Evolutionary conservation across 2,113 vertebrate genomes (phyloP).

Genomic region (Dasyprocta punctata): DNA sequence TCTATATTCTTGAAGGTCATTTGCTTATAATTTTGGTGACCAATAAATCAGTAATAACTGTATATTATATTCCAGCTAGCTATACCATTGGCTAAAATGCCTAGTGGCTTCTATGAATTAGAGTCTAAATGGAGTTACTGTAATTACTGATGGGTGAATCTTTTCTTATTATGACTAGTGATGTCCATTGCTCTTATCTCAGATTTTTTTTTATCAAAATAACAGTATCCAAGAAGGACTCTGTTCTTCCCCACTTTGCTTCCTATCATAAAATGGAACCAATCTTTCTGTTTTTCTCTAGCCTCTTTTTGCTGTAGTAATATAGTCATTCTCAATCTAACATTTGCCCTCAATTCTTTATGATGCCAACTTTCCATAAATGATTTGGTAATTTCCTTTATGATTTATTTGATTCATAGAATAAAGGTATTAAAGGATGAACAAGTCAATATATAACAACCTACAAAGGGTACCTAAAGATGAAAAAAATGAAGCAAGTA

Average conservation of each 20-base stretch:
- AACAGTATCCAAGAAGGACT: background rate
- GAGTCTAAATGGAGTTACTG: background rate
- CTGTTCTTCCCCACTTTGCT: background rate
- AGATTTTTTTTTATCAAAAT: background rate
- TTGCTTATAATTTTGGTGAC: background rate
- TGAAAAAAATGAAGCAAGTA: background rate
- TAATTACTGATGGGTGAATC: background rate
- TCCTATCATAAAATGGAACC: background rate
- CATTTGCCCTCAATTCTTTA: background rate
- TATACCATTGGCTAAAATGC: background rate
- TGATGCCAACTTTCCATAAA: background rate
- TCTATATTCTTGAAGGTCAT: background rate
- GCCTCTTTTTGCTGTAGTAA: background rate
- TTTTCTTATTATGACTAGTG: background rate
- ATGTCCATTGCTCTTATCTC: background rate
- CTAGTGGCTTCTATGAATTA: background rate
- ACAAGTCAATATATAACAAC: background rate
- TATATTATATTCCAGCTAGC: background rate
- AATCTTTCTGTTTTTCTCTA: background rate
- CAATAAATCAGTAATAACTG: background rate
- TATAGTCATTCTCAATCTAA: background rate
- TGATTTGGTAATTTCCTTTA: conserved; percentile 15
- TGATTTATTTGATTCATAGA: background rate
- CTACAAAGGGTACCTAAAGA: background rate
- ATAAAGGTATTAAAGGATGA: background rate